phyloP scores from a whole-genome alignment of 1,140 invertebrate species.

The Drosophila teissieri region DNA sequence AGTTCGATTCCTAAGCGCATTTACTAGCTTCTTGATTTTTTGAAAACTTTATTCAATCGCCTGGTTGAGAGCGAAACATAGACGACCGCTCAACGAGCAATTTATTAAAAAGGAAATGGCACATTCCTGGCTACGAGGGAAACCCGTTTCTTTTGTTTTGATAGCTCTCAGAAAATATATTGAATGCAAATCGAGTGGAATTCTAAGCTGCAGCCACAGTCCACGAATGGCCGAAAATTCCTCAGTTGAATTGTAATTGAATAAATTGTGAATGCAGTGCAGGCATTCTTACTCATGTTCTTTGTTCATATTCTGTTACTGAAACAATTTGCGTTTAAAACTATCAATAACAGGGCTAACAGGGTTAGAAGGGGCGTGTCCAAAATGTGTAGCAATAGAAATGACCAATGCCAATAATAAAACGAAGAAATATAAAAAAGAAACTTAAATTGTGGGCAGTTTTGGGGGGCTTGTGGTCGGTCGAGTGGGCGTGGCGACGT shows the following conservation, averaged over 20 bases:
- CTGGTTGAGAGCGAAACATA: constrained; percentile 33
- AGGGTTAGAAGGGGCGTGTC: no score
- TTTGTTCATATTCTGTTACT: no score
- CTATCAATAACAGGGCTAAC: neutral
- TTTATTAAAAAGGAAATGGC: constrained; percentile 54
- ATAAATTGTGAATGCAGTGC: neutral
- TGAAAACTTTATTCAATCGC: constrained; percentile 46
- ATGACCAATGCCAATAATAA: no score
- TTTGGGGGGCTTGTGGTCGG: no score
- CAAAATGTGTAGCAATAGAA: no score
- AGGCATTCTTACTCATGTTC: neutral
- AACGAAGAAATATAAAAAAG: no score
- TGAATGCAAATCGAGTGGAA: constrained; percentile 57
- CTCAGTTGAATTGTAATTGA: constrained; percentile 3
- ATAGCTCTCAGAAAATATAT: neutral
- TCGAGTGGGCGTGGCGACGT: no score
- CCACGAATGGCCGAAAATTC: constrained; percentile 24
- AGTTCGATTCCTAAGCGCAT: constrained; percentile 19
- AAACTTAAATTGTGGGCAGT: no score
- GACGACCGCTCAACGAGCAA: constrained; percentile 30
- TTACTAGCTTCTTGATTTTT: constrained; percentile 46
- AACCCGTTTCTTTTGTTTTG: constrained; percentile 3
- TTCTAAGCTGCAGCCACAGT: neutral
- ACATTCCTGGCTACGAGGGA: constrained; percentile 24
- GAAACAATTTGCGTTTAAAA: no score